Evolutionary conservation across 2,888 invertebrate genomes (phyloP).

Genomic region (Apamea sordens): DNA sequence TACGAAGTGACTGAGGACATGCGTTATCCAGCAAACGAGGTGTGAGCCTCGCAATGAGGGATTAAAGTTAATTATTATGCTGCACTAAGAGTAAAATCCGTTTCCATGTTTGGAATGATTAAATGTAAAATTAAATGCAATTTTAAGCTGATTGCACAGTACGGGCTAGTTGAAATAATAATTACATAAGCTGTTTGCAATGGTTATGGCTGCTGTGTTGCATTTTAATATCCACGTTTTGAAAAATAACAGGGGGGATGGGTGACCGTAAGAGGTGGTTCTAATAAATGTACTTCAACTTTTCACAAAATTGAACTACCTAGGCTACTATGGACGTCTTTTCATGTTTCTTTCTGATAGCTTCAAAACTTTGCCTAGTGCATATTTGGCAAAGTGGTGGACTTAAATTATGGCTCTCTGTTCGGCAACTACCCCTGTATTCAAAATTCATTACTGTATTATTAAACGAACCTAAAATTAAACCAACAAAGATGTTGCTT

Average conservation of each 20-base stretch:
- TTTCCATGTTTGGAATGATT: not conserved
- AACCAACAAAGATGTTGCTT: not conserved
- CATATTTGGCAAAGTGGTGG: not conserved
- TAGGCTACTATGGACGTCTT: not conserved
- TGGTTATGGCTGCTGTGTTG: not conserved
- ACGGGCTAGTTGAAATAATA: not conserved
- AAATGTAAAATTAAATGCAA: not conserved
- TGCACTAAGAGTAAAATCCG: slow-evolving; percentile 14
- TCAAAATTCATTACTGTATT: not conserved
- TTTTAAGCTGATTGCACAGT: slow-evolving; percentile 6
- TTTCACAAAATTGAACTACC: not conserved
- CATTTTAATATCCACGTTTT: not conserved
- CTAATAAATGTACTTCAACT: not conserved
- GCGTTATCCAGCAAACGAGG: slow-evolving; percentile 12
- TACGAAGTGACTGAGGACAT: slow-evolving; percentile 63
- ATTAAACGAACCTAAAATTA: not conserved
- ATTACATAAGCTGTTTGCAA: not conserved
- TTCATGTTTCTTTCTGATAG: not conserved
- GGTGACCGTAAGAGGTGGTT: not conserved
- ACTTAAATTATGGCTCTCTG: not conserved
- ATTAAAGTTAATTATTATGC: slow-evolving; percentile 22
- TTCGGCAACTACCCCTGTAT: not conserved
- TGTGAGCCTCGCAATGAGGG: slow-evolving; percentile 4
- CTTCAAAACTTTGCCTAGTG: not conserved
- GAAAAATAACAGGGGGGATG: not conserved